Evolutionary conservation across 2,888 invertebrate species (phyloP).

Genomic region (Tipula unca): DNA sequence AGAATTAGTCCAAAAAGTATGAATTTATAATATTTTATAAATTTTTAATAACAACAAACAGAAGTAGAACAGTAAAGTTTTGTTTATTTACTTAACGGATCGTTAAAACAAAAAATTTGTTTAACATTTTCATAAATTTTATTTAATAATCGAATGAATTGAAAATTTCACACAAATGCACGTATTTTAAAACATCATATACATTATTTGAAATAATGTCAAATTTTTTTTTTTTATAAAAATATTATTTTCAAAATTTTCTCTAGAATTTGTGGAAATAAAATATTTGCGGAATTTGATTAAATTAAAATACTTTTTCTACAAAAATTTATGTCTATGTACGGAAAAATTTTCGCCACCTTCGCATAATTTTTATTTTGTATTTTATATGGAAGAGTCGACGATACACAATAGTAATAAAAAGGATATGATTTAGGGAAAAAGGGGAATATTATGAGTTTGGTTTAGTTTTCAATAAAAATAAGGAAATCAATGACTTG

Average conservation of each 20-base stretch:
- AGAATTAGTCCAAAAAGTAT: background rate
- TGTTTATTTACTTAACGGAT: background rate
- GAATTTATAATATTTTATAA: background rate
- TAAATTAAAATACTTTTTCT: background rate
- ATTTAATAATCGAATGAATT: no score
- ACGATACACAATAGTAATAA: background rate
- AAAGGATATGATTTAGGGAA: background rate
- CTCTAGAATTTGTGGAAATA: background rate
- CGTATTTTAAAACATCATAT: background rate
- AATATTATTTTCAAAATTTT: background rate
- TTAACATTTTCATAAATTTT: background rate
- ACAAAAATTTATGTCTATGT: background rate
- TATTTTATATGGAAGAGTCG: background rate
- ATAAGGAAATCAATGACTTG: background rate
- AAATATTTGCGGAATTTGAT: background rate
- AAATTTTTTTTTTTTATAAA: no score
- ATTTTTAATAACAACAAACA: background rate
- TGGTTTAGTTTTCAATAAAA: background rate
- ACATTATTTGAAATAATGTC: no score
- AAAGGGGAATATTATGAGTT: background rate
- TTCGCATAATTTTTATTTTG: background rate
- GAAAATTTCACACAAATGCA: no score
- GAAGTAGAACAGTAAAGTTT: background rate
- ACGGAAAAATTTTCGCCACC: background rate
- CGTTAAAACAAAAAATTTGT: background rate